These are phyloP conservation scores for Rotaria sp. DNA, from an alignment of 2,888 invertebrate genomes.

Conservation along the genomic window DNA sequence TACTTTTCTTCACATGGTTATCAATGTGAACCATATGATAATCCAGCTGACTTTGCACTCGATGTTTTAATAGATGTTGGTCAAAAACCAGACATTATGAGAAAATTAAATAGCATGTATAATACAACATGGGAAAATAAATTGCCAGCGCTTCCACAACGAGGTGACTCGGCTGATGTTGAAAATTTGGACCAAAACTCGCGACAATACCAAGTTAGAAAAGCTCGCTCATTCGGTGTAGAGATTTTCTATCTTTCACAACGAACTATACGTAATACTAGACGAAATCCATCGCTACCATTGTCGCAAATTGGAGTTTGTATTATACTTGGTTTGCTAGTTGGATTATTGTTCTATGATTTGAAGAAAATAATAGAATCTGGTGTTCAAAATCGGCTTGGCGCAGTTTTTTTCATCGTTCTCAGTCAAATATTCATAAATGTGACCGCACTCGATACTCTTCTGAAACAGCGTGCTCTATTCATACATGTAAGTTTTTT, in stretches of 20 bases:
- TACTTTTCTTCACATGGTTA: not conserved
- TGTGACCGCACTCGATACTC: conserved; percentile 53
- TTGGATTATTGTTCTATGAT: conserved; percentile 53
- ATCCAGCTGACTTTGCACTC: not conserved
- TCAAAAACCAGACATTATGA: not conserved
- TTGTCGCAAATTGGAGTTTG: conserved; percentile 47
- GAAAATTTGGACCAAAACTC: not conserved
- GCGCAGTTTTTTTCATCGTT: conserved; percentile 54
- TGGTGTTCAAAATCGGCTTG: conserved; percentile 53
- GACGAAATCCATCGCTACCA: not conserved
- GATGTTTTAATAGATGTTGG: not conserved
- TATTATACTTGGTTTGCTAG: conserved; percentile 50
- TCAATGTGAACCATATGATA: not conserved
- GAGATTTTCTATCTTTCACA: not conserved
- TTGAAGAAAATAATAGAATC: conserved; percentile 46
- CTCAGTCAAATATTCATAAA: conserved; percentile 55
- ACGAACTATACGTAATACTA: not conserved
- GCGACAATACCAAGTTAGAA: not conserved
- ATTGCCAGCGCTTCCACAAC: not conserved
- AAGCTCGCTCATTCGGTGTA: not conserved
- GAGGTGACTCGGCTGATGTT: not conserved
- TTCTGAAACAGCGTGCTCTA: conserved; percentile 53
- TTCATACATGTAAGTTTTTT: conserved; percentile 51
- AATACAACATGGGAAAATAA: fast-evolving
- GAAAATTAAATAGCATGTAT: not conserved